Evolutionary conservation across 2,797 vertebrate species (phyloP).

Genomic region (Sebastes minor): DNA sequence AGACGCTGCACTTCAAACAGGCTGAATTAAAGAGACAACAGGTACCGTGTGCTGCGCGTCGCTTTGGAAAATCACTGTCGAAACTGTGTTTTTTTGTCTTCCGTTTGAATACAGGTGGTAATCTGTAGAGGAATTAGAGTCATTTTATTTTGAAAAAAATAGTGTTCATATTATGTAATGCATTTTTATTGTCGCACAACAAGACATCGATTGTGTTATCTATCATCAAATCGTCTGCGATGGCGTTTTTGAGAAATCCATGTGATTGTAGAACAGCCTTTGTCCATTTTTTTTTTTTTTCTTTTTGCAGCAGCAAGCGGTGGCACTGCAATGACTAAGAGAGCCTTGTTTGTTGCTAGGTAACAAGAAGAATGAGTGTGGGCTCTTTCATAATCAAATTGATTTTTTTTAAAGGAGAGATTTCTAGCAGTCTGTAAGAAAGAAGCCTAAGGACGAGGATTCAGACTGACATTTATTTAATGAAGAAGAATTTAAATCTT

Average conservation of each 20-base stretch:
- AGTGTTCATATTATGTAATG: neutral
- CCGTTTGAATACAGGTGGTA: constrained; percentile 1
- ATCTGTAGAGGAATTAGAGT: neutral
- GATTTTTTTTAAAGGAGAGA: constrained; percentile 71
- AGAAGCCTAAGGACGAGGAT: constrained; percentile 41
- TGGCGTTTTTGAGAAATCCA: constrained; percentile 11
- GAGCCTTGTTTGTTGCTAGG: constrained; percentile 88
- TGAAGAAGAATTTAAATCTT: constrained; percentile 26
- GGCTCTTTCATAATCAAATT: constrained; percentile 85
- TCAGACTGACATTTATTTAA: constrained; percentile 52
- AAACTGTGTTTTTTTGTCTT: neutral
- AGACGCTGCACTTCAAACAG: constrained; percentile 45
- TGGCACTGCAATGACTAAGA: constrained; percentile 82
- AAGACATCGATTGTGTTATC: neutral
- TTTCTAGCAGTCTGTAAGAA: constrained; percentile 67
- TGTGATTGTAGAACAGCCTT: constrained; percentile 62
- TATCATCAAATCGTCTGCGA: constrained; percentile 4
- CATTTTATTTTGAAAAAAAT: neutral
- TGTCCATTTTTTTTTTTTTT: constrained; percentile 59
- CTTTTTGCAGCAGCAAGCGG: constrained; percentile 57
- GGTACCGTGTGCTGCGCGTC: constrained; percentile 1
- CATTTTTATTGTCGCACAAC: neutral
- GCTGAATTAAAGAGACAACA: constrained; percentile 57
- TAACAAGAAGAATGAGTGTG: constrained; percentile 85
- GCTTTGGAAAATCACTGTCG: constrained; percentile 20